Evolutionary conservation across 1,140 invertebrate genomes (phyloP), one percentile per base, ranked within the genome.

Genomic region (Drosophila mauritiana): DNA sequence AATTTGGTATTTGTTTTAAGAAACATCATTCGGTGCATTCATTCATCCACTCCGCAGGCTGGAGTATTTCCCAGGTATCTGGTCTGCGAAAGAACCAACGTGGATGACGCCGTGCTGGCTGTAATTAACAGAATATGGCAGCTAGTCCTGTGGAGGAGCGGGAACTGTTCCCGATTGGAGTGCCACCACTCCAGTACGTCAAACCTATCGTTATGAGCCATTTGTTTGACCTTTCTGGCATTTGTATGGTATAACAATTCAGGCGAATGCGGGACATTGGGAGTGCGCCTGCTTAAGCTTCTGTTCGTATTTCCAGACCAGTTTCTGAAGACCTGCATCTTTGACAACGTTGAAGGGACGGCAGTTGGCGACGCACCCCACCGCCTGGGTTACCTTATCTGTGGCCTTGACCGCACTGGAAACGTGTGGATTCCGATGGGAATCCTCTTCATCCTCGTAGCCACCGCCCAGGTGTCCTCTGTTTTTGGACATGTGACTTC

Each of bases 101-200:
- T 31, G 0, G 55, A 72, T 4, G 55, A 12, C 0, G n/a, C 42
- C 15, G 20, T 61, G n/a, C 46, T 53, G 4, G 67, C 70, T 0
- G 70, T 67, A n/a, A 58, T 62, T 15, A 39, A 36, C 27, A 73
- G 31, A 10, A 73, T 42, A 4, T 43, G 42, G 22, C 67, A 72
- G 37, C 67, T 73, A 1, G 48, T 46, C 20, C 22, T 57, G 34
- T 34, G 61, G 12, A 73, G 51, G 2, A 73, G 34, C 4, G 70
- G 55, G 37, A 62, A 72, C 12, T 61, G 57, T 0, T 73, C 49
- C 3, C 45, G 57, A 17, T 62, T 53, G 1, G 20, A 31, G 13
- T 73, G 37, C 65, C 65, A 61, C 48, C 65, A 73, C 7, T 70
- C 36, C 3, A 73, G 34, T 8, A 61, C 68, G 8, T 73, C 6